Evolutionary conservation across 2,113 vertebrate species (phyloP).

Genomic region (Ictalurus punctatus): DNA sequence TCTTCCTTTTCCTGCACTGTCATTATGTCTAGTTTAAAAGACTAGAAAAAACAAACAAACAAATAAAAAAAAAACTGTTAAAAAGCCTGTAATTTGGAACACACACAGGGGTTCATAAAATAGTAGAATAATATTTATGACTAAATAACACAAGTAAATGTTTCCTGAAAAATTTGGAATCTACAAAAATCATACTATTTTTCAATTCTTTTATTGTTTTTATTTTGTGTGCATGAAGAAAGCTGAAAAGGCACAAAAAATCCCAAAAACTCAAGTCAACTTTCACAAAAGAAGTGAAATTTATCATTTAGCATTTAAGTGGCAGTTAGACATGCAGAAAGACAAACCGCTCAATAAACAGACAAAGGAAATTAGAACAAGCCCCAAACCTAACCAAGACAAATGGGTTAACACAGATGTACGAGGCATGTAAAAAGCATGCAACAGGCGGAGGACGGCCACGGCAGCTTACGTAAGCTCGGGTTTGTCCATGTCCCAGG

Average conservation of each 20-base stretch:
- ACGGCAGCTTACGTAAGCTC: conserved; percentile 82
- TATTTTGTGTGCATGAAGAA: neutral
- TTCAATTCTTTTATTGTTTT: neutral
- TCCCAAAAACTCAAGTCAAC: neutral
- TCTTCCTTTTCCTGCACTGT: neutral
- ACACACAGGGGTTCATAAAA: neutral
- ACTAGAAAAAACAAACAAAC: too few species aligned
- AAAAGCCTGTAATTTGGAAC: neutral
- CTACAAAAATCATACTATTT: neutral
- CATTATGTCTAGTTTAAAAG: neutral
- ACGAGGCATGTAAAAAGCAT: conserved; percentile 9
- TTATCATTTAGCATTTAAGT: conserved; percentile 27
- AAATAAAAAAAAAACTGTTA: neutral
- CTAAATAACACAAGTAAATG: neutral
- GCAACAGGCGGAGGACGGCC: neutral
- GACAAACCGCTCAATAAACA: conserved; percentile 27
- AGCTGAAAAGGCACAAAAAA: neutral
- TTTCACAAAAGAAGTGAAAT: neutral
- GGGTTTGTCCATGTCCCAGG: conserved; percentile 93
- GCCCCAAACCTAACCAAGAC: conserved; percentile 6
- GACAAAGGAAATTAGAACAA: neutral
- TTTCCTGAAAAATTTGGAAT: neutral
- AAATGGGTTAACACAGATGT: neutral
- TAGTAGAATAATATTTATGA: neutral
- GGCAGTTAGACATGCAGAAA: conserved; percentile 23